phyloP scores from a whole-genome alignment of 2,113 vertebrate genomes.

The Falco punctatus region DNA sequence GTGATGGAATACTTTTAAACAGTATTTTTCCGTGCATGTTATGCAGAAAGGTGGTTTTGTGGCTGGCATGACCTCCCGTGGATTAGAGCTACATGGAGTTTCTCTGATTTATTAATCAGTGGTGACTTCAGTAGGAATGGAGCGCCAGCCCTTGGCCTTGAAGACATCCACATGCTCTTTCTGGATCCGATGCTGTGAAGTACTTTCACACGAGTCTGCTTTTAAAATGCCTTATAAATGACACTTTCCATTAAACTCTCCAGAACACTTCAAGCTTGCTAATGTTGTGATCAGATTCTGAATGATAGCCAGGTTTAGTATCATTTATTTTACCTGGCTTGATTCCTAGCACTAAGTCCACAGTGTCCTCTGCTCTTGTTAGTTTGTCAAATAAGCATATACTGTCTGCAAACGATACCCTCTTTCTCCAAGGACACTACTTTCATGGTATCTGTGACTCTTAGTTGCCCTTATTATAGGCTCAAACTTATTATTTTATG shows the following conservation, averaged over 20 bases:
- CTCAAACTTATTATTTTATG: not conserved
- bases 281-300: not conserved
- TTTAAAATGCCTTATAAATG: not conserved
- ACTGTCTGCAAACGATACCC: not conserved
- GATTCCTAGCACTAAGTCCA: conserved; percentile 21
- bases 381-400: conserved; percentile 10
- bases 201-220: not conserved
- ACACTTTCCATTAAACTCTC: not conserved
- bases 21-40: not conserved
- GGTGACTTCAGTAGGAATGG: not conserved
- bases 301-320: conserved; percentile 33
- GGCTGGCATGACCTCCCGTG: not conserved
- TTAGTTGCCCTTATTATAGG: not conserved
- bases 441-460: not conserved
- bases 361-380: not conserved
- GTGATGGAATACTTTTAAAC: not conserved
- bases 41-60: not conserved
- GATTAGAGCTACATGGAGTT: not conserved
- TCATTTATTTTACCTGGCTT: conserved; percentile 29
- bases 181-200: not conserved
- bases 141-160: not conserved
- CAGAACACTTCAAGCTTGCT: not conserved
- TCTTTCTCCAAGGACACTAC: not conserved
- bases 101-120: not conserved
- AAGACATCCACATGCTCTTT: not conserved